These are phyloP conservation scores for Chrysogorgia sp. DNA, from an alignment of 92 coral and sea anemone species.

Conservation along the genomic window DNA sequence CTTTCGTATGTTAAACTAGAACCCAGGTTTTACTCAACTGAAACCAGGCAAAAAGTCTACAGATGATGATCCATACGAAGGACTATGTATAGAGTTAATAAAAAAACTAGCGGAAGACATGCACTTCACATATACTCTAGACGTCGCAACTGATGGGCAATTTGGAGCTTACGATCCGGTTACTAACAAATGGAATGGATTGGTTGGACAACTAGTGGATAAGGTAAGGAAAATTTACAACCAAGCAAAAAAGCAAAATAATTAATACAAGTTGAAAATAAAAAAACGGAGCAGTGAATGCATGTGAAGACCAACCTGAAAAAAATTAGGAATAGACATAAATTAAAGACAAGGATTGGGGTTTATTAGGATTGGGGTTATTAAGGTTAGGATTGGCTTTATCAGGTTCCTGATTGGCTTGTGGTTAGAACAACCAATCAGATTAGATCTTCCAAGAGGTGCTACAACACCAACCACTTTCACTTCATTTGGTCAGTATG, in stretches of 20 bases:
- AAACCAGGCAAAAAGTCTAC: constrained; percentile 5
- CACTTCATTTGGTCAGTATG: no score
- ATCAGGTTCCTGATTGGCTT: no score
- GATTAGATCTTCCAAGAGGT: no score
- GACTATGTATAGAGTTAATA: constrained; percentile 61
- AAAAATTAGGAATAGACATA: no score
- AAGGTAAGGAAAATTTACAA: constrained; percentile 46
- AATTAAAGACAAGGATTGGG: no score
- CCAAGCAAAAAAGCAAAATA: no score
- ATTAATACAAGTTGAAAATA: neutral
- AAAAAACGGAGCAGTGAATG: no score
- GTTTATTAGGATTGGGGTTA: no score
- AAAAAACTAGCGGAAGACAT: constrained; percentile 56
- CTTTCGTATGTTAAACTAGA: constrained; percentile 59
- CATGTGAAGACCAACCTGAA: no score
- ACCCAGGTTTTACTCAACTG: constrained; percentile 49
- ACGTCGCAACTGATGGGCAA: constrained; percentile 53
- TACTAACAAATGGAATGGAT: constrained; percentile 69
- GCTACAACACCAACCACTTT: no score
- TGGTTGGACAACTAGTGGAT: constrained; percentile 74
- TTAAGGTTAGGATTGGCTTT: no score
- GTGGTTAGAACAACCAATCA: no score
- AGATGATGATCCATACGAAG: constrained; percentile 45
- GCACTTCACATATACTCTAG: constrained; percentile 56
- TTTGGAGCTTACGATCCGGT: constrained; percentile 42